These are phyloP conservation scores for Petrophora chlorosata DNA, from an alignment of 2,888 invertebrate species.

Conservation along the genomic window DNA sequence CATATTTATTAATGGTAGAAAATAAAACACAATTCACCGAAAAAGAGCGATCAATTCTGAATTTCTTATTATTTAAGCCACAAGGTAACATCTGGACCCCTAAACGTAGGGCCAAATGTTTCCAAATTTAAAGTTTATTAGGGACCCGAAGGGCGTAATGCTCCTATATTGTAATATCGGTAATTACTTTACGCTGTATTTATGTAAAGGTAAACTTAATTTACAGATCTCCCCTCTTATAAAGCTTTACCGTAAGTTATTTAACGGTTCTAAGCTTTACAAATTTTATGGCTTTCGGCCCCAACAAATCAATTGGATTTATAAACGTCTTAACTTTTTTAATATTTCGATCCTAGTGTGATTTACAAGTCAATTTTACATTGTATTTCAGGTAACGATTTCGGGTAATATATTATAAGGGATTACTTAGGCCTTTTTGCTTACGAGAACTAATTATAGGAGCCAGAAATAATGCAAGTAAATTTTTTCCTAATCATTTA, in stretches of 20 bases:
- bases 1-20: too few relatives aligned
- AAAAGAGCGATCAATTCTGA: neutral
- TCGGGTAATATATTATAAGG: neutral
- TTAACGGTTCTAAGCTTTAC: slow-evolving; percentile 21
- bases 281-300: slow-evolving; percentile 23
- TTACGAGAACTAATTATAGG: too few relatives aligned
- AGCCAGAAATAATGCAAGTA: too few relatives aligned
- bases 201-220: slow-evolving; percentile 39
- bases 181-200: slow-evolving; percentile 42
- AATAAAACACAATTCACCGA: neutral
- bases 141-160: slow-evolving; percentile 46
- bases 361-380: slow-evolving; percentile 16
- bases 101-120: slow-evolving; percentile 59
- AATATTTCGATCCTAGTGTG: slow-evolving; percentile 18
- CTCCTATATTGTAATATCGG: slow-evolving; percentile 43
- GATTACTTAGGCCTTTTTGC: neutral
- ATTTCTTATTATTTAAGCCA: slow-evolving; percentile 33
- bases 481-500: too few relatives aligned
- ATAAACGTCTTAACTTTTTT: slow-evolving; percentile 20
- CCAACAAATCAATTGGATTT: slow-evolving; percentile 21
- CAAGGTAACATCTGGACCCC: slow-evolving; percentile 53
- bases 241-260: slow-evolving; percentile 30
- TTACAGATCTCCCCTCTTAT: slow-evolving; percentile 33
- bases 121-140: slow-evolving; percentile 65
- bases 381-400: too few relatives aligned